Evolutionary conservation across 2,113 vertebrate species (phyloP), one percentile per base, ranked within the genome.

Genomic region (Poeciliopsis retropinna): DNA sequence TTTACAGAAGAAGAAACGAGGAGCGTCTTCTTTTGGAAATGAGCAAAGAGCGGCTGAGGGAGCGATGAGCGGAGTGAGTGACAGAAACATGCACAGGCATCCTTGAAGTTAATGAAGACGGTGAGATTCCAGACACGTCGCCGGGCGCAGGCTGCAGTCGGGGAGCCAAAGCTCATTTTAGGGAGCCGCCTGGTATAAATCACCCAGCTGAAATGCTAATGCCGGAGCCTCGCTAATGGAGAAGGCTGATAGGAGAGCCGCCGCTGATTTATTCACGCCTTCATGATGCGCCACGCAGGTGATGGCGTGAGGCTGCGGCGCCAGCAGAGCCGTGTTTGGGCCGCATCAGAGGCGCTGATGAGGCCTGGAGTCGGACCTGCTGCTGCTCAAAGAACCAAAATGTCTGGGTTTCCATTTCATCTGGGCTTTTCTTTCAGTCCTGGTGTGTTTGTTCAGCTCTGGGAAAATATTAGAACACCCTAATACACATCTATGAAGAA

Each of bases 201-300:
- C 89, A 89, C 82, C 73, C 80, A 39, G 83, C 83, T 37, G 22
- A 89, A 92, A 90, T 92, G 91, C 85, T 92, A 88, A 92, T 88
- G 72, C 60, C 5, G 80, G 72, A 78, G 76, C 75, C 74, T 63
- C 65, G 65, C 80, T 74, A 88, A 83, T 60, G 39, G 73, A 82
- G 70, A 39, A 64, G 71, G 82, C 71, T 78, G 83, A 89, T 85
- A 84, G 34, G 37, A 66, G 79, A 82, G 79, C 74, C 41, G 75
- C 37, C 65, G 29, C 75, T 90, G 86, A 89, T 87, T 88, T 85
- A 88, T 89, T 79, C 78, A 76, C 41, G 74, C 32, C 66, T 85
- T 83, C 75, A 75, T 81, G 60, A 72, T 74, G 72, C 73, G 64
- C 64, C 71, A 61, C 9, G 27, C 66, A 62, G 65, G 64, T 28